These are phyloP conservation scores for Euphonia xanthogaster DNA, from an alignment of 2,797 vertebrate species.

Conservation along the genomic window DNA sequence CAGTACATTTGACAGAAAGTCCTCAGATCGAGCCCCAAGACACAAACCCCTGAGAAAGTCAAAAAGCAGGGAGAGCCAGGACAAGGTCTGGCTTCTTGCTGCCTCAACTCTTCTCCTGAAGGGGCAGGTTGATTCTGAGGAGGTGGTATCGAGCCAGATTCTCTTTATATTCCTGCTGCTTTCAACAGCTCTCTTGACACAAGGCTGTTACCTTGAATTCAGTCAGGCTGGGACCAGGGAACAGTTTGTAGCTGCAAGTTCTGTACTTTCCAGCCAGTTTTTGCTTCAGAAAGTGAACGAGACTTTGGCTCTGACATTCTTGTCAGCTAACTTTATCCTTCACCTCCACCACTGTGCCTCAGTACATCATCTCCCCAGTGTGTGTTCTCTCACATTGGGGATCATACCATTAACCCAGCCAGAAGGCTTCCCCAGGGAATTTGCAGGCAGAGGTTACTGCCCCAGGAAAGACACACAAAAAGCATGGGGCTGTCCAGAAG, in stretches of 20 bases:
- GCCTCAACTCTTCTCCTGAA: background rate
- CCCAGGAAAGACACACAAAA: background rate
- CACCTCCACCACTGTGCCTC: accelerated
- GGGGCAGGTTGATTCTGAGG: background rate
- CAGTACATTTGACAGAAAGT: slow-evolving; percentile 8
- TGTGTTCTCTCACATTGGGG: background rate
- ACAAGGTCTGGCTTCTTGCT: background rate
- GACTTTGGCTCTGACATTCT: background rate
- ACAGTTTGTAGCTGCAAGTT: background rate
- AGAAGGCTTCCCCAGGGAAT: background rate
- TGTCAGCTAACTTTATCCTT: background rate
- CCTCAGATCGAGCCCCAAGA: background rate
- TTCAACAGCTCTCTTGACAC: background rate
- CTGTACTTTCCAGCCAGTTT: background rate
- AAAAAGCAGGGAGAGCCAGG: background rate
- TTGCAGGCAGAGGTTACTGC: background rate
- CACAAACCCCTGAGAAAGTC: background rate
- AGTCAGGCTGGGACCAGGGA: background rate
- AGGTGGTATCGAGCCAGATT: background rate
- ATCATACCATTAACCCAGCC: background rate
- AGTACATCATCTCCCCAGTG: background rate
- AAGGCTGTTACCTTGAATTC: background rate
- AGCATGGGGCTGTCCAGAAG: background rate
- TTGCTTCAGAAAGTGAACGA: background rate
- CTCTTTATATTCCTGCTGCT: background rate